These are phyloP conservation scores for Rhinella marina DNA, from an alignment of 2,797 vertebrate genomes.

Conservation along the genomic window DNA sequence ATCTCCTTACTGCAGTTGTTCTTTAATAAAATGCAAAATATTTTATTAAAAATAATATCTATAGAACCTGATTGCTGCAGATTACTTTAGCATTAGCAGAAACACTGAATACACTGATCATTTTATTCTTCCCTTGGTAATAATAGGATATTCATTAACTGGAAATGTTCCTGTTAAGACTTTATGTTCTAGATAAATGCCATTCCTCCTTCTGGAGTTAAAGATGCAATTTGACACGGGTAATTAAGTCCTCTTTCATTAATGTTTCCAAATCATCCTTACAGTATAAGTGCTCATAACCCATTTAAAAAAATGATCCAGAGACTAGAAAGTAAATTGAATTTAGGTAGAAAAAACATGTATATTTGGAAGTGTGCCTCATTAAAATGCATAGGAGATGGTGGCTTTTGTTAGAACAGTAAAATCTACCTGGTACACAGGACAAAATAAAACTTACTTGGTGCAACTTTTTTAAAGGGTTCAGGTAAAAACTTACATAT, in stretches of 20 bases:
- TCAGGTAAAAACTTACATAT: too few species aligned
- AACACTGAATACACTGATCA: not conserved
- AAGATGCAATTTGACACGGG: slow-evolving; percentile 1
- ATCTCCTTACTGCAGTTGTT: not conserved
- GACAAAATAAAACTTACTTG: not conserved
- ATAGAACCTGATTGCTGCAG: not conserved
- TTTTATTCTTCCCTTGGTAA: slow-evolving; percentile 3
- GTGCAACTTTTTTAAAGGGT: too few species aligned
- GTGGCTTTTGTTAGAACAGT: not conserved
- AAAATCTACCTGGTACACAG: not conserved
- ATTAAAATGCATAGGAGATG: not conserved
- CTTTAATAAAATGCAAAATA: not conserved
- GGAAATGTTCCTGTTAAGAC: not conserved
- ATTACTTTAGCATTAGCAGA: not conserved
- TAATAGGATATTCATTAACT: slow-evolving; percentile 16
- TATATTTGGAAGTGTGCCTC: not conserved
- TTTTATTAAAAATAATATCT: not conserved
- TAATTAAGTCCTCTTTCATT: slow-evolving; percentile 17
- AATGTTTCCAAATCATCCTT: not conserved
- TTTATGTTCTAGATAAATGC: not conserved
- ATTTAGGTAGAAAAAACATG: not conserved
- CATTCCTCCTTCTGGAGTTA: not conserved
- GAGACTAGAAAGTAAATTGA: not conserved
- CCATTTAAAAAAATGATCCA: not conserved
- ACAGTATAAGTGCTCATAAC: not conserved